Evolutionary conservation across 2,888 invertebrate species (phyloP), one percentile per base, ranked within the genome.

Genomic region (Colostygia pectinataria): DNA sequence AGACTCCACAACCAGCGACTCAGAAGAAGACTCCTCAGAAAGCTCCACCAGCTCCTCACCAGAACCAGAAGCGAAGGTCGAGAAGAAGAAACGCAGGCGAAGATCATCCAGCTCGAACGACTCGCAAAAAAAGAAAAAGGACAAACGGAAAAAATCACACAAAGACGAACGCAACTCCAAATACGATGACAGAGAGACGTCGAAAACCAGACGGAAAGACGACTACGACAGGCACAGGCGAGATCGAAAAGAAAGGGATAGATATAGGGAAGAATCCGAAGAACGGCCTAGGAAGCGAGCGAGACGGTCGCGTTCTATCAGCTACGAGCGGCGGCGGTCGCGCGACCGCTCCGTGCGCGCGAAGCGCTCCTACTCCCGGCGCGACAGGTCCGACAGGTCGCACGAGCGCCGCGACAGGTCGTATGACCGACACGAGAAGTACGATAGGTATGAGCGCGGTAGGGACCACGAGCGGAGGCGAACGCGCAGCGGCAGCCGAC

Each of bases 391-490:
- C 53, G 77, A 77, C 56, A 66, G 74, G 32, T 77, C 77, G 47
- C 68, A 77, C 72, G 74, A 57, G 25, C 40, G 46, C 18, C 36
- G 39, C 38, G 51, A 51, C 27, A 42, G 36, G 45, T 47, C 49
- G 10, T 43, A 43, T 27, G 59, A 57, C 4, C 42, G 48, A 55
- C 62, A 74, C 71, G 74, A 77, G 66, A 76, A 68, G 66, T 68
- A 79, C 68, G 85, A 88, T 80, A 85, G 82, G 86, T 85, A 88
- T 86, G 87, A 83, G 73, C 84, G 88, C 67, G 72, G 71, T 83
- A 84, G 85, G 83, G 83, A 85, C 68, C 64, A 75, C 75, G 82
- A 80, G 61, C 69, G 83, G 57, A 72, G 83, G 43, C 77, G 84
- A 27, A 76, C 80, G 51, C 79, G 83, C 69, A 81, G 81, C 63